Percentiles rank a stretch among this genome's conserved stretches.
Evolutionary conservation across 53 echinoderm and acorn worm species (phyloP).

Genomic region (Holothuria leucospilota): DNA sequence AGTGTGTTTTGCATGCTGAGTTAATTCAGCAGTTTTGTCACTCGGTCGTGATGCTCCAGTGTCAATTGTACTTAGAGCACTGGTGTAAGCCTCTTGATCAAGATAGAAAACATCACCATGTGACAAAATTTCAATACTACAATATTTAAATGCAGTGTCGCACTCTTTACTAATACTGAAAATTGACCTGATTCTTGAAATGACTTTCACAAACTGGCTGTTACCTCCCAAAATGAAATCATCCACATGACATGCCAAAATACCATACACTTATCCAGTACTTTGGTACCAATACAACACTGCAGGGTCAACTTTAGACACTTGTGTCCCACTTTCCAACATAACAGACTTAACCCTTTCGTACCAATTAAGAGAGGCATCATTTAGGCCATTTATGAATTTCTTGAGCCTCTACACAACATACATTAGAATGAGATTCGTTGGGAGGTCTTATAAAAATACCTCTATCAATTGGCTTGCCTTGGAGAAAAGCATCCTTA

Average conservation of each 20-base stretch:
- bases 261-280: slow-evolving; percentile 21
- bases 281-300: slow-evolving; percentile 38
- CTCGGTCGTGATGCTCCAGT: slow-evolving; percentile 1
- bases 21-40: neutral
- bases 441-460: slow-evolving; percentile 45
- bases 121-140: slow-evolving; percentile 36
- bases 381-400: slow-evolving; percentile 51
- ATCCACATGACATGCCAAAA: slow-evolving; percentile 58
- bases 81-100: slow-evolving; percentile 36
- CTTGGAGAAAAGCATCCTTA: slow-evolving; percentile 45
- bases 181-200: too few species aligned
- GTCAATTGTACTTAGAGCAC: slow-evolving; percentile 17
- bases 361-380: slow-evolving; percentile 47
- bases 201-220: slow-evolving; percentile 33
- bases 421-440: slow-evolving; percentile 35
- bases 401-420: too few species aligned
- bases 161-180: slow-evolving; percentile 50
- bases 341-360: too few species aligned
- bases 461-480: slow-evolving; percentile 32
- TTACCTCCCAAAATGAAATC: slow-evolving; percentile 55
- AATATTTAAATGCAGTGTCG: slow-evolving; percentile 44
- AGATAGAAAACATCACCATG: slow-evolving; percentile 16
- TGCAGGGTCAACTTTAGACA: slow-evolving; percentile 45
- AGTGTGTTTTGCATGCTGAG: neutral
- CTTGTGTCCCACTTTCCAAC: slow-evolving; percentile 35